Conservation (phyloP, 2,113 vertebrate species). For the Antechinus flavipes region DNA sequence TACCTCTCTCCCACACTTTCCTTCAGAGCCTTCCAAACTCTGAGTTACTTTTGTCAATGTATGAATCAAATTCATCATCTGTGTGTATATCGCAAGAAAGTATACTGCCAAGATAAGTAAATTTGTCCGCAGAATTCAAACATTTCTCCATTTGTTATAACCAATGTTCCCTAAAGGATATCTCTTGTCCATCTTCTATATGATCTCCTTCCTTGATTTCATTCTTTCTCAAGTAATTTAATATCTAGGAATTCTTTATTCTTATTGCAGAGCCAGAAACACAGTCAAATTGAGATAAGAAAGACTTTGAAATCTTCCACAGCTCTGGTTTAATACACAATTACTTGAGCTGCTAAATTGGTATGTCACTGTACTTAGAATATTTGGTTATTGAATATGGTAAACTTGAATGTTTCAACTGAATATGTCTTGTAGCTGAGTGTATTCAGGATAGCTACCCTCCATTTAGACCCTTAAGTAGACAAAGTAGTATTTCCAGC, state of each 20-base stretch:
- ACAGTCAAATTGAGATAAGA: neutral
- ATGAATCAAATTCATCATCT: too few relatives aligned
- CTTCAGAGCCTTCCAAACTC: too few relatives aligned
- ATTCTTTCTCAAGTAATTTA: slow-evolving; percentile 3
- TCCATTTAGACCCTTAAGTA: neutral
- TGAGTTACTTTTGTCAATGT: too few relatives aligned
- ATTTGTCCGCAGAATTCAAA: too few relatives aligned
- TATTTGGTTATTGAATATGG: neutral
- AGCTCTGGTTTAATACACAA: slow-evolving; percentile 7
- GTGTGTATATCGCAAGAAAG: too few relatives aligned
- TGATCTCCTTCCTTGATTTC: neutral
- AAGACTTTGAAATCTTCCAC: slow-evolving; percentile 16
- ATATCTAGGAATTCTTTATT: neutral
- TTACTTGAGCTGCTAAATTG: neutral
- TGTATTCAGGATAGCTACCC: neutral
- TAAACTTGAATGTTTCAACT: neutral
- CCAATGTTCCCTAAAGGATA: neutral
- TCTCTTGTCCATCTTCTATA: neutral
- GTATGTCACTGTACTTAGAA: slow-evolving; percentile 13
- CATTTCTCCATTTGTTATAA: neutral
- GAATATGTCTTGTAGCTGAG: neutral
- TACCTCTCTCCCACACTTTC: too few relatives aligned
- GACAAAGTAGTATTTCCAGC: neutral
- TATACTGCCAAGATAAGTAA: too few relatives aligned
- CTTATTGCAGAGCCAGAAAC: neutral